Evolutionary conservation across 2,113 vertebrate species (phyloP).

Genomic region (Thunnus thynnus): DNA sequence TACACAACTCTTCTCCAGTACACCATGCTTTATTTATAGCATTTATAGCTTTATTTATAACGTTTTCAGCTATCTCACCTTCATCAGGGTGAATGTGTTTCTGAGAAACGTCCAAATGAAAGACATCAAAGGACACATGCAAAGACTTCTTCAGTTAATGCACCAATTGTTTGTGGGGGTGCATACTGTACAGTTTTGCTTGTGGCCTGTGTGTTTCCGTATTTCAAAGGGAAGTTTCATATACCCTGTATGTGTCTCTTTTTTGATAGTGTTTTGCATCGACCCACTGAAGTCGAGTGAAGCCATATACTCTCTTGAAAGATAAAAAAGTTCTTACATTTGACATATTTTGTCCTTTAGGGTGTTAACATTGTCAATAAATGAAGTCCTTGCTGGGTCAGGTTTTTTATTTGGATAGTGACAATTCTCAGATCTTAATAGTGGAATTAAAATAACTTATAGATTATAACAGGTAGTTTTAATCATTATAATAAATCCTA

Average conservation of each 20-base stretch:
- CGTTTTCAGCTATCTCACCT: no score
- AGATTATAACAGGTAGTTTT: no score
- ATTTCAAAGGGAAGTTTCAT: not conserved
- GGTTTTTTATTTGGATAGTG: not conserved
- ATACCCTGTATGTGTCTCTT: not conserved
- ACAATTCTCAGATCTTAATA: not conserved
- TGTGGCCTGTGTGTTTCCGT: conserved; percentile 4
- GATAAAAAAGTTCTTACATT: not conserved
- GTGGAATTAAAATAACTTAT: not conserved
- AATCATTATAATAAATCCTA: no score
- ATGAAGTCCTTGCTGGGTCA: not conserved
- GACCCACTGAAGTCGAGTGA: not conserved
- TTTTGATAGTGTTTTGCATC: not conserved
- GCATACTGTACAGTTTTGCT: not conserved
- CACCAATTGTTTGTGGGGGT: not conserved
- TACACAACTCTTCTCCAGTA: no score
- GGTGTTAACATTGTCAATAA: not conserved
- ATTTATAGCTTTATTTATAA: no score
- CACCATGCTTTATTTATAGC: no score
- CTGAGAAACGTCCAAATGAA: not conserved
- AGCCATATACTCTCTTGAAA: not conserved
- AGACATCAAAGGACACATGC: not conserved
- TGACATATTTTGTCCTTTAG: not conserved
- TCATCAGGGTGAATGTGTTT: no score
- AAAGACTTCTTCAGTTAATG: not conserved